These are phyloP conservation scores for Choreutis nemorana DNA, from an alignment of 2,888 invertebrate genomes.

Conservation along the genomic window DNA sequence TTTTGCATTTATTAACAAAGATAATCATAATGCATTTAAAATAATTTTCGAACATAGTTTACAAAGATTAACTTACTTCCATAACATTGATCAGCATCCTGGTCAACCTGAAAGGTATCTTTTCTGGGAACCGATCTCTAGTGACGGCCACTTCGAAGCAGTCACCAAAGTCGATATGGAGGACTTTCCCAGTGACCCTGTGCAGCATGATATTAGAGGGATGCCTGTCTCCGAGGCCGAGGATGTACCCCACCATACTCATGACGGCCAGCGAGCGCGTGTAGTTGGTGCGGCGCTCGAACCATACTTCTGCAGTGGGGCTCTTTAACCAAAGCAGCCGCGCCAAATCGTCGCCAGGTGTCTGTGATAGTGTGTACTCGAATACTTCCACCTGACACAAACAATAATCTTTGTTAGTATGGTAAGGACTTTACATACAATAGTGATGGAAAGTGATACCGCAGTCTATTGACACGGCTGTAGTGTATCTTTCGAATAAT, in stretches of 20 bases:
- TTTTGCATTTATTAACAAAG: too few relatives aligned
- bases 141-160: conserved; percentile 99
- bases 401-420: too few relatives aligned
- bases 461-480: too few relatives aligned
- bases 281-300: conserved; percentile 96
- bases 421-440: too few relatives aligned
- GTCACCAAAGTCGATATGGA: conserved; percentile 99
- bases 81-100: conserved; percentile 98
- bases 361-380: conserved; percentile 94
- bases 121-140: conserved; percentile 97
- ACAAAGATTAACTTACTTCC: conserved; percentile 75
- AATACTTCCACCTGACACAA: conserved; percentile 82
- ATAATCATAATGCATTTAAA: too few relatives aligned
- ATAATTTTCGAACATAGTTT: too few relatives aligned
- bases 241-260: conserved; percentile 98
- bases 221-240: conserved; percentile 97
- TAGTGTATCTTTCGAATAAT: too few relatives aligned
- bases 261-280: conserved; percentile 96
- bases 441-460: too few relatives aligned
- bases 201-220: conserved; percentile 99
- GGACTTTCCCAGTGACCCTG: conserved; percentile 93
- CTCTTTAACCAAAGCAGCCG: conserved; percentile 96
- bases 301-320: conserved; percentile 98
- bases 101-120: conserved; percentile 95
- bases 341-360: conserved; percentile 93